phyloP scores from a whole-genome alignment of 37 sponge, comb jelly and placozoan genomes.

The Eunapius fragilis region DNA sequence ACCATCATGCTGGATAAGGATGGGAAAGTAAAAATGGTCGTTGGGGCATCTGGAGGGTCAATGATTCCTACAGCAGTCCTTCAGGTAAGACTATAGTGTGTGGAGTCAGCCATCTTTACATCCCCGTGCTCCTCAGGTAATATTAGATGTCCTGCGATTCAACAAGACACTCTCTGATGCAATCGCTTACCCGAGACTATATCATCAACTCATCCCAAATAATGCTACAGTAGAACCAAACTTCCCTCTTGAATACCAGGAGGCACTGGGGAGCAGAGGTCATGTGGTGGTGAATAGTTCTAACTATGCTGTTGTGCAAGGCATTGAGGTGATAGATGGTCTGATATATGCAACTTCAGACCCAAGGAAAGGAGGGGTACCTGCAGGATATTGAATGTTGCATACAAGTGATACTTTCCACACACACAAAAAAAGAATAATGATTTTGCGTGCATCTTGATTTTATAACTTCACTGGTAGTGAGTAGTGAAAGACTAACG shows the following conservation, averaged over 20 bases:
- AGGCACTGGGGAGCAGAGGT: constrained; percentile 34
- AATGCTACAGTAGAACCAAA: constrained; percentile 37
- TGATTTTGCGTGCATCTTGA: too few relatives aligned
- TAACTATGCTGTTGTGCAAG: constrained; percentile 61
- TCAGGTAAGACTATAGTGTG: constrained; percentile 30
- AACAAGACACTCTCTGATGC: constrained; percentile 44
- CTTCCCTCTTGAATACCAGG: constrained; percentile 40
- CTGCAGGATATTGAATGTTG: constrained; percentile 61
- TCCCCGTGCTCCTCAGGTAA: constrained; percentile 32
- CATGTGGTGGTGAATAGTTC: constrained; percentile 16
- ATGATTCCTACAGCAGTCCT: constrained; percentile 74
- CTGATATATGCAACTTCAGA: constrained; percentile 70
- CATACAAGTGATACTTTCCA: background rate
- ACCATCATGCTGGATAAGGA: constrained; percentile 57
- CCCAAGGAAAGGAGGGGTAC: constrained; percentile 79
- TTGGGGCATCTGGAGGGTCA: constrained; percentile 94
- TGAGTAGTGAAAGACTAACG: too few relatives aligned
- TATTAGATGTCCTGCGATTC: constrained; percentile 65
- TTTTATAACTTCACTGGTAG: too few relatives aligned
- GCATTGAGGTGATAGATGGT: constrained; percentile 40
- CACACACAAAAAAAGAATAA: too few relatives aligned
- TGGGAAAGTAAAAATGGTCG: constrained; percentile 57
- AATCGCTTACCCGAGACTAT: constrained; percentile 57
- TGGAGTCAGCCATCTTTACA: background rate
- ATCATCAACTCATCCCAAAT: constrained; percentile 85